Evolutionary conservation across 2,888 invertebrate genomes (phyloP).

Genomic region (Hyles lineata): DNA sequence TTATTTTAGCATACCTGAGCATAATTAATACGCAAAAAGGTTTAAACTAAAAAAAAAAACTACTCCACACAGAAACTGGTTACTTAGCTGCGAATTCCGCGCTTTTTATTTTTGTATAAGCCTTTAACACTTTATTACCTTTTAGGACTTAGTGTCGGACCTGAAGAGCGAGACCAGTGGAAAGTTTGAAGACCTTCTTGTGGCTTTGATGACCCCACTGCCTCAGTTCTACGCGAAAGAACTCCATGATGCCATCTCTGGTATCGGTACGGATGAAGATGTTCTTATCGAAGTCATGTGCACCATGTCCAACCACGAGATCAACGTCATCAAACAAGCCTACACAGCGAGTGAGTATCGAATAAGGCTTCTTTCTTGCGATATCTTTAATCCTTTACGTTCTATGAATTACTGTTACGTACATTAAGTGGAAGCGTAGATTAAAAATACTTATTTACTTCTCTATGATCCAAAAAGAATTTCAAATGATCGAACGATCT

Average conservation of each 20-base stretch:
- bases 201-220: conserved; percentile 93
- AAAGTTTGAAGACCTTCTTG: conserved; percentile 92
- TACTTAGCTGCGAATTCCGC: background rate
- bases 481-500: too few species aligned
- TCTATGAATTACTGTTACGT: background rate
- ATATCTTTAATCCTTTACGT: background rate
- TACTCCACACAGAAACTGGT: background rate
- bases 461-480: too few species aligned
- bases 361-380: background rate
- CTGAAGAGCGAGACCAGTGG: conserved; percentile 95
- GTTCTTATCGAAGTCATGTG: conserved; percentile 95
- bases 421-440: background rate
- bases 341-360: conserved; percentile 89
- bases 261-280: conserved; percentile 93
- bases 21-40: too few species aligned
- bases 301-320: conserved; percentile 93
- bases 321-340: conserved; percentile 90
- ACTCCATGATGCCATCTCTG: conserved; percentile 92
- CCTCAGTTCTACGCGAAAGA: conserved; percentile 94
- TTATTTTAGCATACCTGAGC: too few species aligned
- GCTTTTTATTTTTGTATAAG: background rate
- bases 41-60: background rate
- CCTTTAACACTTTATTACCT: conserved; percentile 16
- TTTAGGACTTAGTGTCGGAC: conserved; percentile 90
- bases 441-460: background rate